These are phyloP conservation scores for Ataeniobius toweri DNA, from an alignment of 2,797 vertebrate genomes.

Conservation along the genomic window DNA sequence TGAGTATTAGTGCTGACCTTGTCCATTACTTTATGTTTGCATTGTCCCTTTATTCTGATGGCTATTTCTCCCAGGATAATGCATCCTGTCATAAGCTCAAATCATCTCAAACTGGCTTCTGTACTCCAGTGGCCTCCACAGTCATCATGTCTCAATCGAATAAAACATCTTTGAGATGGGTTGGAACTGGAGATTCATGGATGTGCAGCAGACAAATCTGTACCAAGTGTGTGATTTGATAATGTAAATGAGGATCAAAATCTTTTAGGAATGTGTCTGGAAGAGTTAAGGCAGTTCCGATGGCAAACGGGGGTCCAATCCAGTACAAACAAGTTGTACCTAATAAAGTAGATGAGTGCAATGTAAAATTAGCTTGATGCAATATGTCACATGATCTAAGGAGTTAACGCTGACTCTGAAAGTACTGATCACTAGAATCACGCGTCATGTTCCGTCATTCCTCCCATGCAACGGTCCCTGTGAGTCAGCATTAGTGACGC, in stretches of 20 bases:
- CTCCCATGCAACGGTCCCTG: constrained; percentile 27
- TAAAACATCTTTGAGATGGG: background rate
- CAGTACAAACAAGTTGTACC: background rate
- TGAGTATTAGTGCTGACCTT: background rate
- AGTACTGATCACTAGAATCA: constrained; percentile 46
- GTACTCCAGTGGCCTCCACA: background rate
- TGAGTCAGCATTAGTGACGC: constrained; percentile 53
- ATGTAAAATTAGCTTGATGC: constrained; percentile 2
- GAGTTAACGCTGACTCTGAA: constrained; percentile 16
- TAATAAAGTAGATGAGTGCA: background rate
- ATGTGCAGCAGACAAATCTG: constrained; percentile 56
- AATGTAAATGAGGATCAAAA: constrained; percentile 12
- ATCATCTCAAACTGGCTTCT: background rate
- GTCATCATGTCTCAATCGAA: background rate
- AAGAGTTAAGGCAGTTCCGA: background rate
- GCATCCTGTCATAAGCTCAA: background rate
- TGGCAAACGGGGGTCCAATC: background rate
- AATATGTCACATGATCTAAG: constrained; percentile 17
- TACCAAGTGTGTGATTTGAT: constrained; percentile 48
- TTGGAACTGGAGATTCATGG: constrained; percentile 11
- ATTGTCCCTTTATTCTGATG: background rate
- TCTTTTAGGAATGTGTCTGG: background rate
- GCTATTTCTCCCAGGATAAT: background rate
- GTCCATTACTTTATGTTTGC: background rate
- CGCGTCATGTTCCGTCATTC: constrained; percentile 4